Evolutionary conservation across 2,888 invertebrate genomes (phyloP), one percentile per base, ranked within the genome.

Genomic region (Troglohyphantes excavatus): DNA sequence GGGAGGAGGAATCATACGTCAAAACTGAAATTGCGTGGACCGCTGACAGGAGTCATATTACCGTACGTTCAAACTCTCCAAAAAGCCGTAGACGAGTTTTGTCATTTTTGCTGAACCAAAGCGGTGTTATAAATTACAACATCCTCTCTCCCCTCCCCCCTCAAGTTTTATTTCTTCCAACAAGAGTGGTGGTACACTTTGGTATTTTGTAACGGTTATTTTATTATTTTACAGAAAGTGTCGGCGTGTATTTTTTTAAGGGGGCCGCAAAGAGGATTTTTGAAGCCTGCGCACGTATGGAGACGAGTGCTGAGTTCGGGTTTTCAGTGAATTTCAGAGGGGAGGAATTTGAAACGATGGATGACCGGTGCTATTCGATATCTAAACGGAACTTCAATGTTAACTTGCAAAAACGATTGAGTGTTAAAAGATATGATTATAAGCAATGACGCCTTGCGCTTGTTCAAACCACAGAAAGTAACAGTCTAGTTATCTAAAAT

Each of bases 31-130:
- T 73, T 75, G 81, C 82, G 70, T 67, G 75, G 65, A 68, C 61
- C 29, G 68, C 39, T 89, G 88, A 89, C 88, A 89, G 88, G 53
- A 67, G 81, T 83, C 88, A 89, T 89, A 89, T 89, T 89, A 76
- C 88, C 61, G 39, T 46, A 79, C 70, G 59, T 63, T 70, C 39
- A 26, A 29, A 27, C 59, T 78, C 39, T 78, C 70, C 68, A 59
- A 78, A n/a, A 9, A 33, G 53, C 53, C n/a, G 46, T 70, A 43
- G 61, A 79, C 87, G 72, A 79, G 72, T 87, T 79, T 79, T 81
- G 79, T 87, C 87, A 79, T 87, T 87, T 87, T 46, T 79, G 79
- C 79, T 79, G 79, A 87, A 72, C 27, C 79, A 72, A 79, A 79
- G 87, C 61, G 11, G 33, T 78, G 76, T 85, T 78, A 85, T 78